Percentiles rank a stretch among this genome's conserved stretches.
Evolutionary conservation across 2,113 vertebrate species (phyloP).

Genomic region (Calonectris borealis): DNA sequence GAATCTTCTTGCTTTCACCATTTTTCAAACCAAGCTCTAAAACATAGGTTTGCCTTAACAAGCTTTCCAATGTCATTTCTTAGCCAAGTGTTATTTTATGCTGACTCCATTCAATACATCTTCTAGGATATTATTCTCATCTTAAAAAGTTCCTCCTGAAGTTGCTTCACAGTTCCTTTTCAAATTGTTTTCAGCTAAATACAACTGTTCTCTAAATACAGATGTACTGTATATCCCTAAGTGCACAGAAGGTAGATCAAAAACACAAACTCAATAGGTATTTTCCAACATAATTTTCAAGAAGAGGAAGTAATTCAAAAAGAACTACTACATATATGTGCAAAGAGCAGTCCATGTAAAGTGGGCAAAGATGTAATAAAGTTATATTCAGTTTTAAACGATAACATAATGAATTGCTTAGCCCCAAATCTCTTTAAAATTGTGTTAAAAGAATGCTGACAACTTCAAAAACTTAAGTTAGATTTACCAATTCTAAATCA

Average conservation of each 20-base stretch:
- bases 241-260: background rate
- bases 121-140: background rate
- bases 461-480: background rate
- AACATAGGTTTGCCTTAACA: background rate
- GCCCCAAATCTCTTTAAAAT: background rate
- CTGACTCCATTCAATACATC: background rate
- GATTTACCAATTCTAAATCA: background rate
- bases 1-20: background rate
- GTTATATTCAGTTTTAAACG: background rate
- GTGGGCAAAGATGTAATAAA: background rate
- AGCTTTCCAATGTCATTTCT: constrained; percentile 5
- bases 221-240: background rate
- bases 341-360: background rate
- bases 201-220: background rate
- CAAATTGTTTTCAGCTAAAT: background rate
- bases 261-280: background rate
- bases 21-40: constrained; percentile 1
- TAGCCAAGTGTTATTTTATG: background rate
- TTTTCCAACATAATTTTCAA: background rate
- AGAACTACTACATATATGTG: background rate
- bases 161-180: background rate
- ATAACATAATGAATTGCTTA: background rate
- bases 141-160: background rate
- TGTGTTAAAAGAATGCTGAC: background rate
- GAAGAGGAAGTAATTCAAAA: background rate